Evolutionary conservation across 2,797 vertebrate species (phyloP).

Genomic region (Sparus aurata): DNA sequence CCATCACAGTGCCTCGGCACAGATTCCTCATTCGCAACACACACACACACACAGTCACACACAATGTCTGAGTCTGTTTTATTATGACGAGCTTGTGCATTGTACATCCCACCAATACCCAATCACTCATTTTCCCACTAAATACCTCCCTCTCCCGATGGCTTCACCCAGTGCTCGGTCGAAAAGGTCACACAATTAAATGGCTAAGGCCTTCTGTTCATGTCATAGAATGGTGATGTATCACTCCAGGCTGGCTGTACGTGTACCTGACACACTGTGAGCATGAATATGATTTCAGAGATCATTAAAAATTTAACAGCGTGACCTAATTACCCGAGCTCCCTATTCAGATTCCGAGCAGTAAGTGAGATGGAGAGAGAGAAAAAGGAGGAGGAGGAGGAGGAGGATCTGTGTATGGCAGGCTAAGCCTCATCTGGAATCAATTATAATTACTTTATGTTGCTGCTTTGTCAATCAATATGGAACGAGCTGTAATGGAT

Average conservation of each 20-base stretch:
- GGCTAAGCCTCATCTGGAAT: slow-evolving; percentile 83
- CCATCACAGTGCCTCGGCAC: slow-evolving; percentile 49
- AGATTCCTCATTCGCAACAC: slow-evolving; percentile 30
- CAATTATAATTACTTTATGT: slow-evolving; percentile 89
- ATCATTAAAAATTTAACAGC: slow-evolving; percentile 91
- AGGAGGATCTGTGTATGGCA: slow-evolving; percentile 77
- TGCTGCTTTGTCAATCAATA: slow-evolving; percentile 87
- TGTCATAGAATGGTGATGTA: slow-evolving; percentile 89
- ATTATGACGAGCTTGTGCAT: slow-evolving; percentile 79
- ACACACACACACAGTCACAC: slow-evolving; percentile 15
- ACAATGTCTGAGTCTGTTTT: slow-evolving; percentile 68
- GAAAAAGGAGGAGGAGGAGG: slow-evolving; percentile 57
- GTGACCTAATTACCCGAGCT: slow-evolving; percentile 89
- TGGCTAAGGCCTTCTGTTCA: slow-evolving; percentile 87
- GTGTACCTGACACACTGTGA: slow-evolving; percentile 87
- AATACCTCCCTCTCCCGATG: slow-evolving; percentile 80
- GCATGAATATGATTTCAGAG: slow-evolving; percentile 90
- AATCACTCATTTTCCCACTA: slow-evolving; percentile 82
- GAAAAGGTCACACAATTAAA: slow-evolving; percentile 90
- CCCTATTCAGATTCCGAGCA: slow-evolving; percentile 87
- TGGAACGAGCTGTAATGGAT: slow-evolving; percentile 78
- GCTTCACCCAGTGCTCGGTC: slow-evolving; percentile 80
- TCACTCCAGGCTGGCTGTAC: slow-evolving; percentile 84
- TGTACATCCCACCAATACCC: slow-evolving; percentile 79
- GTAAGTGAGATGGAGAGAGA: slow-evolving; percentile 80